Evolutionary conservation across 2,113 vertebrate genomes (phyloP), one percentile per base, ranked within the genome.

Genomic region (Cettia cetti): DNA sequence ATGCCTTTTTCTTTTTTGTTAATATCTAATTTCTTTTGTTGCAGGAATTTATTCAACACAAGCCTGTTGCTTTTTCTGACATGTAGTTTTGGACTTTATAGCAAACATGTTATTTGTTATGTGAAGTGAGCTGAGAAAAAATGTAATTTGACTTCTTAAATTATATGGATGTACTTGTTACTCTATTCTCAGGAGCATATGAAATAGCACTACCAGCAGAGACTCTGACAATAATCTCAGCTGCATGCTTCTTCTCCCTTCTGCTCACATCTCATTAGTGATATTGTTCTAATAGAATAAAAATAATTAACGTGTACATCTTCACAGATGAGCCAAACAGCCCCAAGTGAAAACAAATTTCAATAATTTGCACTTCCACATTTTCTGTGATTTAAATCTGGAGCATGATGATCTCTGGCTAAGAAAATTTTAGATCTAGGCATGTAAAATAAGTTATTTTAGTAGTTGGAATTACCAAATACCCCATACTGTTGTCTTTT

Each of bases 401-500:
- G 14, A 86, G 17, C 49, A 52, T 74, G 44, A 39, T 82, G 76
- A 95, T 93, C n/a, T 91, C 71, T 64, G 27, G 65, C 47, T 63
- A 95, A 79, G 40, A 86, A 74, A 40, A 91, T 70, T 69, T 92
- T 72, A 47, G 40, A 70, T 69, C 49, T 65, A 84, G 66, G 87
- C 53, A 72, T 50, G 31, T 87, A 50, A 91, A 95, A 83, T 61
- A 81, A 94, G 72, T 59, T 71, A 85, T 50, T 92, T 45, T 63
- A 89, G 37, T 54, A 12, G 26, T 4, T 95, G 54, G 60, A 96
- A 96, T 96, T 57, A 84, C 23, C 61, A 94, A 97, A 69, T 82
- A 27, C 40, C 75, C 75, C 50, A 79, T 84, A 92, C 59, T 96
- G 49, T 95, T 96, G 94, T 97, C 93, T 82, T 94, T 97, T 97